Base-by-base conservation (phyloP, 2,113 vertebrate species). In the Tricholaema leucomelas region DNA sequence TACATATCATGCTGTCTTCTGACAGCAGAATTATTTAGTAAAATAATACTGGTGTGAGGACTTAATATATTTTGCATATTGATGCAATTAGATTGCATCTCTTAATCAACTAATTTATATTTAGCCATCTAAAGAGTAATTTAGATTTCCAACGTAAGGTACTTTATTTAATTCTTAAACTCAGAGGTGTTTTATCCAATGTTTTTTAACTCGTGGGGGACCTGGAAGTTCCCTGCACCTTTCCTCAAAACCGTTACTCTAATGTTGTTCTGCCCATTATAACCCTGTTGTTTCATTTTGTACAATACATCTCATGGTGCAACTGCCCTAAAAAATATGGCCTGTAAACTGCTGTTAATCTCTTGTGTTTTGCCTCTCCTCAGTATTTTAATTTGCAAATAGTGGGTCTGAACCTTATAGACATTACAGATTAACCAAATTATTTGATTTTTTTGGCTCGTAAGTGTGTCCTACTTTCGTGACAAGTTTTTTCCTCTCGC, bases 211-310 rank as follows among this genome's bases (percentile, higher is more conserved):
- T 82, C 30, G 10, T 7, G 4, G 19, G 31, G 6, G 9, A 75
- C n/a, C 12, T 0, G 0, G 21, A 64, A 40, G 12, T 46, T 73
- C 23, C 13, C 9, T 70, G 13, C 2, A 78, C 20, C 21, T 15
- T 19, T 46, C 25, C n/a, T 89, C 33, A 80, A 72, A 81, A 44
- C 31, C 50, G 6, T 52, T 8, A 46, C 31, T 75, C 3, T 0
- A 14, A 6, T 21, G 11, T 46, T 24, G 27, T 10, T 10, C 23
- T 64, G 8, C 15, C 10, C 27, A 3, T 55, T 75, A 14, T 21
- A 5, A 38, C 67, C 23, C 23, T 24, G 23, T 7, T 44, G 1
- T 55, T 30, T 24, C 0, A 5, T 67, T 91, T 82, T 5, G 11
- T 38, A 30, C 19, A 58, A 12, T 11, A 40, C 21, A 8, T 48